Base-by-base conservation (phyloP, 2,797 vertebrate genomes). In the Nyctibius grandis region DNA sequence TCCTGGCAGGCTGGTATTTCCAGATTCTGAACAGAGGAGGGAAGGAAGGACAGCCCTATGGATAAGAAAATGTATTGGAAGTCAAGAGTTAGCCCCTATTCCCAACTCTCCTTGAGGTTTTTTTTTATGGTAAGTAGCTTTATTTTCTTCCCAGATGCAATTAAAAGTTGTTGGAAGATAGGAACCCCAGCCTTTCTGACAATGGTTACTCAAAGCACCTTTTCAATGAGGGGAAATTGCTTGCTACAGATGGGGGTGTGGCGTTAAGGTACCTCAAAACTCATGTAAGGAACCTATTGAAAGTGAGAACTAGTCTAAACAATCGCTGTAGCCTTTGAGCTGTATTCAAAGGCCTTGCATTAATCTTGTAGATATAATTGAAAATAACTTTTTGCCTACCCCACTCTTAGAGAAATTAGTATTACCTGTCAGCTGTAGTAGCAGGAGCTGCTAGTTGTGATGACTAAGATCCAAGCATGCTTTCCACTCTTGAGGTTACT, bases 61-160 rank as follows among this genome's bases (percentile, higher is more conserved):
- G 34, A 45, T 56, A 56, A 74, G n/a, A 48, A 87, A 79, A 45
- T 3, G 8, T 16, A 18, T 7, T 67, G 45, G 15, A 91, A 87
- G 31, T 59, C 10, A 26, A 79, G 70, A 59, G 67, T 61, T 70
- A 57, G n/a, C 29, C 34, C 59, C 57, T 75, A 16, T 59, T 34
- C n/a, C 26, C 26, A 56, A 2, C 4, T 56, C 29, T 29, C 23
- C 34, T 48, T 21, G 26, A 25, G 40, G 6, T 22, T 85, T 47
- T 36, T 74, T 91, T 73, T 51, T 22, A 47, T 29, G 59, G 59
- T 93, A 70, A 91, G 85, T 95, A 64, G 65, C 70, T 89, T 15
- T 75, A 11, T 85, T 91, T 77, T 75, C 48, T 90, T 77, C 14
- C 31, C 25, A 51, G 38, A 11, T 61, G 6, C 20, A 21, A 34